Evolutionary conservation across 1,140 invertebrate genomes (phyloP).

Genomic region (Bombus turneri): DNA sequence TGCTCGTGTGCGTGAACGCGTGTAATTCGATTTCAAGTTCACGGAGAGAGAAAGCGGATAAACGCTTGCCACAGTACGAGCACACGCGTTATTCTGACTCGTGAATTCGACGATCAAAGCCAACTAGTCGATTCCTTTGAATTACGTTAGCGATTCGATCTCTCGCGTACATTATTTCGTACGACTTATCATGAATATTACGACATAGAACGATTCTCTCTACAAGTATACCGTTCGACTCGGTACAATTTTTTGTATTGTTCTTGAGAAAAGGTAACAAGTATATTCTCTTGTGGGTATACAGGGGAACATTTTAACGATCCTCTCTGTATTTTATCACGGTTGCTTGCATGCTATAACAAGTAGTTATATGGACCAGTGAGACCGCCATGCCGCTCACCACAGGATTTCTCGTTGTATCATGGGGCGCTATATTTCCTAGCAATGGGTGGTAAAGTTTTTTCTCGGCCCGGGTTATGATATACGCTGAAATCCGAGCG

Average conservation of each 20-base stretch:
- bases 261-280: not conserved
- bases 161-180: not conserved
- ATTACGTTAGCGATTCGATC: not conserved
- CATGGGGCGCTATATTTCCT: slow-evolving; percentile 62
- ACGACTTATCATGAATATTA: not conserved
- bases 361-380: slow-evolving; percentile 53
- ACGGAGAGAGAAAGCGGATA: slow-evolving; percentile 64
- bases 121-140: not conserved
- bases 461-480: slow-evolving; percentile 47
- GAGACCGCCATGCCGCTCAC: slow-evolving; percentile 44
- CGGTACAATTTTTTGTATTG: not conserved
- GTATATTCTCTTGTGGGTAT: not conserved
- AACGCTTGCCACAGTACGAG: slow-evolving; percentile 15
- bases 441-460: slow-evolving; percentile 67
- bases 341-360: slow-evolving; percentile 63
- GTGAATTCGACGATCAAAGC: slow-evolving; percentile 1
- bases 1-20: slow-evolving; percentile 50
- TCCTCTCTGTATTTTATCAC: slow-evolving; percentile 59
- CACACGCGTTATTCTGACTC: slow-evolving; percentile 42
- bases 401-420: slow-evolving; percentile 48
- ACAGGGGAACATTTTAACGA: slow-evolving; percentile 29
- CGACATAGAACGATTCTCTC: not conserved
- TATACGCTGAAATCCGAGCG: slow-evolving; percentile 57
- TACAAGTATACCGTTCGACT: not conserved
- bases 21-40: slow-evolving; percentile 69